Conservation (phyloP, 2,888 invertebrate genomes). For the Notocelia uddmanniana region DNA sequence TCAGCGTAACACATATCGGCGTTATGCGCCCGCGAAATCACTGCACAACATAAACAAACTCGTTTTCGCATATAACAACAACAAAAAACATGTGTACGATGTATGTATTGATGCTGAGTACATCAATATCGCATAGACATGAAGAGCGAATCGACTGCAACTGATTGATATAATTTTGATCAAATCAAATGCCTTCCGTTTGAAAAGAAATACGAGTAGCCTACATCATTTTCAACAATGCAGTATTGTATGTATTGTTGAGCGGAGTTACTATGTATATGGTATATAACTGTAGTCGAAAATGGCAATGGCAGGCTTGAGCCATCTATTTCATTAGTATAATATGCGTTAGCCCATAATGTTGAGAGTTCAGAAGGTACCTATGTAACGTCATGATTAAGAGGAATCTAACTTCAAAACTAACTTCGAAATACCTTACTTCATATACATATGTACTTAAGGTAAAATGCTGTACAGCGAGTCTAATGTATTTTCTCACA, state of each 20-base stretch:
- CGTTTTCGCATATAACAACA: slow-evolving; percentile 19
- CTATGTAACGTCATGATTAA: no score
- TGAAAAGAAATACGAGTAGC: no score
- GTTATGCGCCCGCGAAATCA: slow-evolving; percentile 33
- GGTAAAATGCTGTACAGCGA: no score
- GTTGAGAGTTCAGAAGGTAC: no score
- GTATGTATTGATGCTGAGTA: neutral
- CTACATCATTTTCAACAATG: neutral
- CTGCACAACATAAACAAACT: slow-evolving; percentile 24
- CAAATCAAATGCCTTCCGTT: no score
- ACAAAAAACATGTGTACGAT: neutral
- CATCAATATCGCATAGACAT: no score
- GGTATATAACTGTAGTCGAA: neutral
- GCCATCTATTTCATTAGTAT: neutral
- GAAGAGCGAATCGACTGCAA: no score
- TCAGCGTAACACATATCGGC: slow-evolving; percentile 30
- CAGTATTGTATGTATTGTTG: neutral
- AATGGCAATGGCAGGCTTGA: neutral
- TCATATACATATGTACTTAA: no score
- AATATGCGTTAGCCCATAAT: no score
- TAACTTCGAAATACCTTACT: no score
- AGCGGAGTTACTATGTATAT: neutral
- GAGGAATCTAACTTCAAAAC: no score
- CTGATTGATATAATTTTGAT: no score
- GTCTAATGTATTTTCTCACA: slow-evolving; percentile 47